Evolutionary conservation across 1,140 invertebrate species (phyloP).

Genomic region (Laupala kohalensis): DNA sequence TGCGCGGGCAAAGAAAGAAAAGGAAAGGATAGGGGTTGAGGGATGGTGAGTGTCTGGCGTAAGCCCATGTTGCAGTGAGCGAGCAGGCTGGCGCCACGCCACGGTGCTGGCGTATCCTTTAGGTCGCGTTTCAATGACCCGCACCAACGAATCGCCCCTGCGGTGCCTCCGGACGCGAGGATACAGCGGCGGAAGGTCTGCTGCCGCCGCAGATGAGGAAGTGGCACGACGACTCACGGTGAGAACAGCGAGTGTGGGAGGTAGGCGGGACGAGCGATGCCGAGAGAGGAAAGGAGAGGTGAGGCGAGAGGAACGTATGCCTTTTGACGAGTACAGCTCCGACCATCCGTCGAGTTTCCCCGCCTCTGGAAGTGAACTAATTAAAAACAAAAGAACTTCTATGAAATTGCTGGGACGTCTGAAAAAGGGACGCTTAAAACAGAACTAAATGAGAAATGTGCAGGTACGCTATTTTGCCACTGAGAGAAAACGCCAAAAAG

Average conservation of each 20-base stretch:
- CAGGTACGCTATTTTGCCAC: neutral
- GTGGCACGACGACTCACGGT: too few relatives aligned
- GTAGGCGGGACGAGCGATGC: too few relatives aligned
- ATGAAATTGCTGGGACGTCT: neutral
- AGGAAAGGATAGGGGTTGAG: neutral
- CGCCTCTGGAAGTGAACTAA: neutral
- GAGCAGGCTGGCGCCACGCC: too few relatives aligned
- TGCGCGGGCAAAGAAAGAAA: neutral
- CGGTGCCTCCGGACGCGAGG: too few relatives aligned
- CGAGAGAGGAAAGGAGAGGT: neutral
- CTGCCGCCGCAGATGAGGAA: too few relatives aligned
- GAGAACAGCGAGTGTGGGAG: too few relatives aligned
- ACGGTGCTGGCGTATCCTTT: too few relatives aligned
- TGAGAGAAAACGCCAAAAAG: neutral
- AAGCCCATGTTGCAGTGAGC: too few relatives aligned
- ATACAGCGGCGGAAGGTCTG: too few relatives aligned
- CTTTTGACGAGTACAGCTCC: neutral
- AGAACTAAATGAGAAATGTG: neutral
- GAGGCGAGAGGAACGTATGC: neutral
- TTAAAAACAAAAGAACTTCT: neutral
- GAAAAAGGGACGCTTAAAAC: neutral
- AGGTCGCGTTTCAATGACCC: neutral
- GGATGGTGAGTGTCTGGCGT: too few relatives aligned
- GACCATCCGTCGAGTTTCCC: too few relatives aligned
- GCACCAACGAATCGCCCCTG: neutral